Evolutionary conservation across 2,113 vertebrate genomes (phyloP).

Genomic region (Alexandromys fortis): DNA sequence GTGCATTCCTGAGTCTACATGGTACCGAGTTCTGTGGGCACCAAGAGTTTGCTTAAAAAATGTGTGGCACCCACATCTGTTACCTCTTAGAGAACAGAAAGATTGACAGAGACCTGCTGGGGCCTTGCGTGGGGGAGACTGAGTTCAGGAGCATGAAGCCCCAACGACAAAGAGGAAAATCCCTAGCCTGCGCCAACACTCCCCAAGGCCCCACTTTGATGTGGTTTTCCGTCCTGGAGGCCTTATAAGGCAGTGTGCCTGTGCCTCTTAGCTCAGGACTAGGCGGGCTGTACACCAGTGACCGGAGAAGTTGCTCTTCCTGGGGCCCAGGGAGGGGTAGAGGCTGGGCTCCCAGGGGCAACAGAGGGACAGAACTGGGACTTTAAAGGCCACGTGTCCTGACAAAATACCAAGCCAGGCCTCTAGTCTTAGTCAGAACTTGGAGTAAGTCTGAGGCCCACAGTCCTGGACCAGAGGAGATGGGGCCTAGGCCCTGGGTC

Average conservation of each 20-base stretch:
- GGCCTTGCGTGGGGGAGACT: constrained; percentile 76
- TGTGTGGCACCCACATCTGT: constrained; percentile 87
- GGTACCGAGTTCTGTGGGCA: constrained; percentile 83
- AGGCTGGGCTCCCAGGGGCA: neutral
- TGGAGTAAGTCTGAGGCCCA: neutral
- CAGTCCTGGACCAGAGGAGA: neutral
- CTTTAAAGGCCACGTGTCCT: neutral
- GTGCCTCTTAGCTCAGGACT: constrained; percentile 15
- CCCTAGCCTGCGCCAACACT: constrained; percentile 62
- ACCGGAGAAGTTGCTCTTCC: neutral
- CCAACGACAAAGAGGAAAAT: constrained; percentile 84
- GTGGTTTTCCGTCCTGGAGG: constrained; percentile 80
- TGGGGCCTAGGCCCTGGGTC: neutral
- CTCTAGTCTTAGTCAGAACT: neutral
- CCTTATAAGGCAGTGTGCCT: constrained; percentile 85
- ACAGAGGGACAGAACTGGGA: neutral
- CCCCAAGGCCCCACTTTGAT: constrained; percentile 84
- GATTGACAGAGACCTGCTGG: constrained; percentile 83
- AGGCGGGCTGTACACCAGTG: constrained; percentile 40
- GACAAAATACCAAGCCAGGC: neutral
- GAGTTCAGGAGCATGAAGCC: constrained; percentile 83
- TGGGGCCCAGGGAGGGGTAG: neutral
- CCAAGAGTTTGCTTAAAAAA: constrained; percentile 86
- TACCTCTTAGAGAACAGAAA: constrained; percentile 87
- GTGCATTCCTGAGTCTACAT: constrained; percentile 84